phyloP scores from a whole-genome alignment of 2,888 invertebrate genomes.

The Petrolisthes cinctipes region DNA sequence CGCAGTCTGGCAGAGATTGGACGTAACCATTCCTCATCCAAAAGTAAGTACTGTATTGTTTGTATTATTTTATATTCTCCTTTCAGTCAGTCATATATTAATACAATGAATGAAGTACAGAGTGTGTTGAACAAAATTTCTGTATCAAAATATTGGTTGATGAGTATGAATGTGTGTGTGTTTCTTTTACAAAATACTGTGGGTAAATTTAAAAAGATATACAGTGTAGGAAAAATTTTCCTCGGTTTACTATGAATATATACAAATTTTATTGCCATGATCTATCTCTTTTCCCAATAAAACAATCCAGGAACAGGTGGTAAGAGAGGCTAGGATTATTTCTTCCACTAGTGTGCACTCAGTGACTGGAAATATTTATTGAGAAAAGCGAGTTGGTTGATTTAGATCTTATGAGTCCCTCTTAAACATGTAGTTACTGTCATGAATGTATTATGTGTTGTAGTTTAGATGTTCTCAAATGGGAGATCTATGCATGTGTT shows the following conservation, averaged over 20 bases:
- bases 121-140: slow-evolving; percentile 19
- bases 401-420: slow-evolving; percentile 32
- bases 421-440: slow-evolving; percentile 33
- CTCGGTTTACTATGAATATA: neutral
- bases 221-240: neutral
- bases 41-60: slow-evolving; percentile 83
- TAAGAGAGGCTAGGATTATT: slow-evolving; percentile 48
- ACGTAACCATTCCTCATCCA: slow-evolving; percentile 91
- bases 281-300: slow-evolving; percentile 47
- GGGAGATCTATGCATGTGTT: slow-evolving; percentile 32
- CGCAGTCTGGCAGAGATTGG: slow-evolving; percentile 96
- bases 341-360: slow-evolving; percentile 56
- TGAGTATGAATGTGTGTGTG: slow-evolving; percentile 4
- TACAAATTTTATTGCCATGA: slow-evolving; percentile 48
- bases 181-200: neutral
- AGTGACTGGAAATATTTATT: slow-evolving; percentile 34
- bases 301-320: slow-evolving; percentile 54
- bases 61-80: neutral
- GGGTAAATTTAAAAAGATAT: neutral
- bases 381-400: slow-evolving; percentile 39
- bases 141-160: slow-evolving; percentile 17
- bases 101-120: neutral
- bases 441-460: slow-evolving; percentile 44
- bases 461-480: slow-evolving; percentile 38
- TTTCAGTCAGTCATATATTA: slow-evolving; percentile 68